Base-by-base conservation (phyloP, 1,140 invertebrate species). In the Pseudomyrmex pallidus region DNA sequence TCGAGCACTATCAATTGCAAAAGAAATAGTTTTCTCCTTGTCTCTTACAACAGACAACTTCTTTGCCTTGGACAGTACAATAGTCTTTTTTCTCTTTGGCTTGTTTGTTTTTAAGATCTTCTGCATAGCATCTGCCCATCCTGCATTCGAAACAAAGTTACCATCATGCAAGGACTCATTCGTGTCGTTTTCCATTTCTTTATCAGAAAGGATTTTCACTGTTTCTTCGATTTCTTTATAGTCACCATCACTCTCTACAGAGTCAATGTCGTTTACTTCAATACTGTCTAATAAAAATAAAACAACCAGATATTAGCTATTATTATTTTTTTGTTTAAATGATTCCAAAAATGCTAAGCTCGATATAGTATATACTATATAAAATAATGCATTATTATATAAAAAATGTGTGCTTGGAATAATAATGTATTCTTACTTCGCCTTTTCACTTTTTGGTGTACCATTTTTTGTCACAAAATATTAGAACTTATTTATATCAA, bases 11-110 rank as follows among this genome's bases (percentile, higher is more conserved):
- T 95, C 95, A 90, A 95, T 94, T 87, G 94, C 93, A 76, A 95
- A 95, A 48, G 95, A 91, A 66, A 94, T 85, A 50, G 91, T 85
- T 70, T 95, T 93, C 86, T 95, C 94, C 85, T 95, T 95, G 57
- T 94, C 77, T 72, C 83, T 73, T 15, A 94, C 88, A 78, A 96
- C 95, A 50, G 94, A 95, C 82, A 96, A 91, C 91, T 96, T 97
- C 90, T 97, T 97, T 5, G 97, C 96, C 92, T 96, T 96, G 5
- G 96, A 96, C 70, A 98, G 91, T 3, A 98, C 96, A 77, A 97
- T 90, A 0, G 95, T 95, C 91, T 96, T 97, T 88, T 97, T 97
- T 57, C 95, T 95, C 94, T 97, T 97, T 1, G 97, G 96, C 91
- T 97, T 97, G 59, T 95, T 96, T 25, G 96, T 95, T 64, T 95